Base-by-base conservation (phyloP, 2,888 invertebrate genomes). In the Xylota segnis region DNA sequence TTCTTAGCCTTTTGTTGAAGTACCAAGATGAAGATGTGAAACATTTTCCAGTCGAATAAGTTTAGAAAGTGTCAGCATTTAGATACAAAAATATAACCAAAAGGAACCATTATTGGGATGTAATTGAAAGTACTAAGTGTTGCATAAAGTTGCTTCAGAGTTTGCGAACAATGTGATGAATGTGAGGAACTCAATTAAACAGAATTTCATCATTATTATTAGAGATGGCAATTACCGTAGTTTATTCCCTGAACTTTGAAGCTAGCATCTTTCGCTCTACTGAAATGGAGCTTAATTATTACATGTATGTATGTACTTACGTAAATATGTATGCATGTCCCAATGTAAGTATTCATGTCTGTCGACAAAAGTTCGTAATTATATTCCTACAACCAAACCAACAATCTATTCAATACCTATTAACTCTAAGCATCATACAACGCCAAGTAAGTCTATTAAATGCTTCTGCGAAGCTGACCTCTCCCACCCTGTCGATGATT, bases 41-140 rank as follows among this genome's bases (percentile, higher is more conserved):
- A 40, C 43, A 83, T 71, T 83, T 83, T 71, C 63, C 52, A 71
- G 56, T 37, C 12, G 58, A 76, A 76, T 59, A 76, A 83, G 52
- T 76, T 83, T 58, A 43, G 70, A 70, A 47, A 70, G 47, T 76
- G 70, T 70, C 75, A 70, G 75, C 82, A 50, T 75, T 82, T 76
- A 75, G 45, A 75, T 63, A 14, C 23, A 52, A 70, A 68, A 66
- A 50, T 59, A 52, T 32, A 50, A 6, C 47, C 2, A 47, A 63
- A 71, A 9, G 34, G 37, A 58, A 37, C 45, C 43, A 45, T 61
- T 74, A 27, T 63, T 63, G 40, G 34, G 37, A 76, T 65, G 68
- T 76, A 59, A 75, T 76, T 71, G 65, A 27, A 82, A 82, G 58
- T 58, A 70, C 56, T 70, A 50, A 82, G 63, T 76, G 29, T 82